Evolutionary conservation across 2,797 vertebrate species (phyloP).

Genomic region (Lagocephalus sceleratus): DNA sequence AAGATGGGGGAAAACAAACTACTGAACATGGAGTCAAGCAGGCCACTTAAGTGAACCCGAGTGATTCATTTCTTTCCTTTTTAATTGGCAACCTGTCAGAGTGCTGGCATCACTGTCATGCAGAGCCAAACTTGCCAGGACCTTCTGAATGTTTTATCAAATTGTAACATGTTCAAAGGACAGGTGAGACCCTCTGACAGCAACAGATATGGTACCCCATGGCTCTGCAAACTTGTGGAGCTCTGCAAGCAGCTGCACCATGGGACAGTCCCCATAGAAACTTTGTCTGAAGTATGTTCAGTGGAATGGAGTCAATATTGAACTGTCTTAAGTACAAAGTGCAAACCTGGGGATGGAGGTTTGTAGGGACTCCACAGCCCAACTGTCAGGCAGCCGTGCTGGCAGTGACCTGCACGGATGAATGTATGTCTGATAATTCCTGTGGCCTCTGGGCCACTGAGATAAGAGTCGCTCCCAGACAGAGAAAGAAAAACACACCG

Average conservation of each 20-base stretch:
- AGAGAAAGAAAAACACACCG: constrained; percentile 17
- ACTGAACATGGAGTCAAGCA: too few species aligned
- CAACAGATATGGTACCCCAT: constrained; percentile 23
- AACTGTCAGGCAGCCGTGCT: constrained; percentile 27
- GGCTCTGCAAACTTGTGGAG: constrained; percentile 1
- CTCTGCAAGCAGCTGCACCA: constrained; percentile 6
- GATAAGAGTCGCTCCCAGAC: constrained; percentile 51
- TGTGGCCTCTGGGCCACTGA: constrained; percentile 48
- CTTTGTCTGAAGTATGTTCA: constrained; percentile 43
- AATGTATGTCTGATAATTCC: constrained; percentile 55
- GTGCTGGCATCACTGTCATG: neutral
- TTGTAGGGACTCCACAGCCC: constrained; percentile 18
- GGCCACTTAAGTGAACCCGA: too few species aligned
- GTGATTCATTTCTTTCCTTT: neutral
- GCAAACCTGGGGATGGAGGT: constrained; percentile 18
- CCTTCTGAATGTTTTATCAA: constrained; percentile 23
- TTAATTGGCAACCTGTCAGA: neutral
- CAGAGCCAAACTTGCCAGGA: neutral
- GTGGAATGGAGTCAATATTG: constrained; percentile 46
- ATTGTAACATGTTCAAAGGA: constrained; percentile 52
- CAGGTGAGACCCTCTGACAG: constrained; percentile 28
- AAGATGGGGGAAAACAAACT: too few species aligned
- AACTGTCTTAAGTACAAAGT: neutral
- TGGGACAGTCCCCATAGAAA: constrained; percentile 24
- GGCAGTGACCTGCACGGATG: constrained; percentile 44